These are phyloP conservation scores for Sebastes taczanowskii DNA, from an alignment of 2,797 vertebrate genomes.

Conservation along the genomic window DNA sequence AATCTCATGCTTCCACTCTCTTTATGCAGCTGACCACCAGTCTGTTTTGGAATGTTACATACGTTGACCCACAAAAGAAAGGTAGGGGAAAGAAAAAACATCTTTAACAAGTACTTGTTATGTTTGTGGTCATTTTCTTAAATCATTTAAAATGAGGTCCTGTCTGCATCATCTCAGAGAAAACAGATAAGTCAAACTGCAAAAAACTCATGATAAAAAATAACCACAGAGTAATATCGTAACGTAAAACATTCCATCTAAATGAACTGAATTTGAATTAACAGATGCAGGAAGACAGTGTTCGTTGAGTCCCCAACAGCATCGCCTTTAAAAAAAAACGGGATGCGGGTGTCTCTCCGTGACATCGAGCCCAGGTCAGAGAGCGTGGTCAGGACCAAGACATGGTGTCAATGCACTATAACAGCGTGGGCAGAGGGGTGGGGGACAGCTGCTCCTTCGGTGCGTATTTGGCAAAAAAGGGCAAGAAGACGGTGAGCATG, in stretches of 20 bases:
- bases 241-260: slow-evolving; percentile 36
- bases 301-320: slow-evolving; percentile 54
- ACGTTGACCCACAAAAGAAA: slow-evolving; percentile 30
- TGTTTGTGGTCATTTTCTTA: slow-evolving; percentile 16
- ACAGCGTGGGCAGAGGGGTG: slow-evolving; percentile 92
- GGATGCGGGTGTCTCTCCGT: slow-evolving; percentile 64
- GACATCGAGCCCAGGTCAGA: slow-evolving; percentile 40
- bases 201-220: slow-evolving; percentile 12
- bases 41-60: slow-evolving; percentile 71
- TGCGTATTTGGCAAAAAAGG: slow-evolving; percentile 96
- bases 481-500: slow-evolving; percentile 95
- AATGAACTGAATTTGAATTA: slow-evolving; percentile 30
- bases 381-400: slow-evolving; percentile 1
- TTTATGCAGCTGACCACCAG: slow-evolving; percentile 18
- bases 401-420: slow-evolving; percentile 82
- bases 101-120: slow-evolving; percentile 8
- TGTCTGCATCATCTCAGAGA: slow-evolving; percentile 12
- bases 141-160: slow-evolving; percentile 8
- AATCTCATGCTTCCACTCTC: slow-evolving; percentile 34
- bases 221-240: slow-evolving; percentile 17
- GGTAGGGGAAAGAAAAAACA: background rate
- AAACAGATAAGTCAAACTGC: background rate
- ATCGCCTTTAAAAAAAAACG: slow-evolving; percentile 37
- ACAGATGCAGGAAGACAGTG: slow-evolving; percentile 69
- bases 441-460: slow-evolving; percentile 94